Conservation (phyloP, 2,888 invertebrate genomes). For the Dermolepida albohirtum region DNA sequence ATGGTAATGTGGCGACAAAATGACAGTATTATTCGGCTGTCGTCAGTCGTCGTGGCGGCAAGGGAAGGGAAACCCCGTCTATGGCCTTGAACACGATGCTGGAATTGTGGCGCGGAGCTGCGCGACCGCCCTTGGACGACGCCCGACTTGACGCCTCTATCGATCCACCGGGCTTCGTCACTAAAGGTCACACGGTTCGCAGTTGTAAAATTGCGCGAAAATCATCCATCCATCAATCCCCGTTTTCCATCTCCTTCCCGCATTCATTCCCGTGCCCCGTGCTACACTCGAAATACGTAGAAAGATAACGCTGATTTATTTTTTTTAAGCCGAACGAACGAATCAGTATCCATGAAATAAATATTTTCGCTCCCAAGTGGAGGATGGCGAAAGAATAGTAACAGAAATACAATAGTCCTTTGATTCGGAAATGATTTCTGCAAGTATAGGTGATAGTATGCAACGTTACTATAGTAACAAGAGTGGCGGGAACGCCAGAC, state of each 20-base stretch:
- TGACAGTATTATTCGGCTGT: too few relatives aligned
- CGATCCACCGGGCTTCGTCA: slow-evolving; percentile 41
- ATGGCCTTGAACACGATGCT: slow-evolving; percentile 52
- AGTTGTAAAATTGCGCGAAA: slow-evolving; percentile 34
- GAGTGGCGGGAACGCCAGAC: slow-evolving; percentile 51
- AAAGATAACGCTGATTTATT: background rate
- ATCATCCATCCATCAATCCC: slow-evolving; percentile 20
- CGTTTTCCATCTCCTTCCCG: background rate
- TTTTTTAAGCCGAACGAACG: too few relatives aligned
- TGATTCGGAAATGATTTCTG: background rate
- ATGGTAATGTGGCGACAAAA: too few relatives aligned
- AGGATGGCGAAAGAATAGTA: too few relatives aligned
- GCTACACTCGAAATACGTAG: background rate
- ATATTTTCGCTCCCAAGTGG: too few relatives aligned
- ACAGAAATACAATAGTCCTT: too few relatives aligned
- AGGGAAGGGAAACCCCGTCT: slow-evolving; percentile 2
- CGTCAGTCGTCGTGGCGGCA: too few relatives aligned
- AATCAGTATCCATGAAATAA: too few relatives aligned
- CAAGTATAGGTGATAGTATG: slow-evolving; percentile 44
- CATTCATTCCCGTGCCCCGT: background rate
- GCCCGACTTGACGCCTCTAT: slow-evolving; percentile 44
- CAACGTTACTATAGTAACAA: slow-evolving; percentile 46
- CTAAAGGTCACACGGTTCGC: slow-evolving; percentile 50
- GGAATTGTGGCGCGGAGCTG: slow-evolving; percentile 48
- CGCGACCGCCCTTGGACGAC: slow-evolving; percentile 55